phyloP scores from a whole-genome alignment of 1,140 invertebrate genomes.

The Scaptomyza montana region DNA sequence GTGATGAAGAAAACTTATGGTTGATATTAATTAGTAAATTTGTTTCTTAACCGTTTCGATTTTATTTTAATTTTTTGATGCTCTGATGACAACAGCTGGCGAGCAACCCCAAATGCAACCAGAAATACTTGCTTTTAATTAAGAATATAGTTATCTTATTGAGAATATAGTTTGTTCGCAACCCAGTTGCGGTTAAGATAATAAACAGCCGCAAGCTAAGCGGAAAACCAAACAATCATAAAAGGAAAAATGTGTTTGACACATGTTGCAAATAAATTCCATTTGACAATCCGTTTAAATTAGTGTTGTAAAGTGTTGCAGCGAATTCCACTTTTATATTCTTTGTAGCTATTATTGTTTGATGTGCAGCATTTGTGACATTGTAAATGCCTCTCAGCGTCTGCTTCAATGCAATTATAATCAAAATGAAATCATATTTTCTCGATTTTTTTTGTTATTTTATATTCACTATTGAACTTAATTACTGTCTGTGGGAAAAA shows the following conservation, averaged over 20 bases:
- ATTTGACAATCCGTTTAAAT: neutral
- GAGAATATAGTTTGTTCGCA: neutral
- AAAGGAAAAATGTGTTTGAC: constrained; percentile 31
- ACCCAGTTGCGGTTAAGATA: too few species aligned
- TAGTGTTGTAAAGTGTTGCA: neutral
- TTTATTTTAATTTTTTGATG: too few species aligned
- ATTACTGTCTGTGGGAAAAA: constrained; percentile 46
- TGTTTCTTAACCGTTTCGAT: too few species aligned
- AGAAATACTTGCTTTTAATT: constrained; percentile 42
- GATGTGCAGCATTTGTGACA: neutral
- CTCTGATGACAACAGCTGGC: constrained; percentile 1
- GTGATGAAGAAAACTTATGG: too few species aligned
- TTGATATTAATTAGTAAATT: too few species aligned
- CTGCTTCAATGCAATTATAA: constrained; percentile 29
- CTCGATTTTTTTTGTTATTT: too few species aligned
- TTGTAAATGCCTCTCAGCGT: neutral
- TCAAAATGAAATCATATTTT: constrained; percentile 32
- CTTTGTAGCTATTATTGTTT: neutral
- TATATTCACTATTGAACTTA: constrained; percentile 36
- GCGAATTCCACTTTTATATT: neutral
- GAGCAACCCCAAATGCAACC: constrained; percentile 1
- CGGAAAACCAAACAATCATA: neutral
- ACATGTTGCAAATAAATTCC: constrained; percentile 34
- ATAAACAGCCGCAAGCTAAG: constrained; percentile 18
- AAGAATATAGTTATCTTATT: constrained; percentile 37